A percentile compares a stretch with the other conserved stretches of the same genome.
These are phyloP conservation scores for Hydropotes inermis DNA, from an alignment of 2,113 vertebrate species.

Conservation along the genomic window DNA sequence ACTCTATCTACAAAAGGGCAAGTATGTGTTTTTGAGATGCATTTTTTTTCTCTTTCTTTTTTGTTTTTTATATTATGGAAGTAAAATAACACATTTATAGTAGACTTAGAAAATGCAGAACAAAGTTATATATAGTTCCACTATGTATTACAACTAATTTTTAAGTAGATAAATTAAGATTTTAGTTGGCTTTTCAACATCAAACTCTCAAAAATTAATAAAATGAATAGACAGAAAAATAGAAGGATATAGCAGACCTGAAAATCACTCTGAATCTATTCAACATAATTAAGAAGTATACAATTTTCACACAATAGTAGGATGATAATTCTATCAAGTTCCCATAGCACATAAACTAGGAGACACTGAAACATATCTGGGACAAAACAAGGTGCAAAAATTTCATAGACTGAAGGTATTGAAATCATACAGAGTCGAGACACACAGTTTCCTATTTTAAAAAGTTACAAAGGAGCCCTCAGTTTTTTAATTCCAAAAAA, in stretches of 20 bases:
- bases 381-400: background rate
- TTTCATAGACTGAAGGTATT: background rate
- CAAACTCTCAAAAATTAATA: background rate
- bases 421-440: slow-evolving; percentile 20
- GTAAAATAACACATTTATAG: background rate
- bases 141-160: background rate
- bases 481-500: background rate
- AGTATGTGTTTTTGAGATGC: slow-evolving; percentile 61
- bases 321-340: background rate
- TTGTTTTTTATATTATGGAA: background rate
- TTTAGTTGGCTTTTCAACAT: background rate
- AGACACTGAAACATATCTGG: background rate
- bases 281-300: background rate
- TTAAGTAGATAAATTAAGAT: background rate
- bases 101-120: background rate
- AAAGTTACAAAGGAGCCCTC: slow-evolving; percentile 20
- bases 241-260: background rate
- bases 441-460: slow-evolving; percentile 39
- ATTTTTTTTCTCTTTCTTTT: background rate
- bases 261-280: background rate
- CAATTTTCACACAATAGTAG: background rate
- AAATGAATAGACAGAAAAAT: background rate
- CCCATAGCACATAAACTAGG: background rate
- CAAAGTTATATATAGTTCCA: background rate
- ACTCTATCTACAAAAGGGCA: slow-evolving; percentile 43